Conservation (phyloP, 2,888 invertebrate genomes). For the Lacanobia wlatinum region DNA sequence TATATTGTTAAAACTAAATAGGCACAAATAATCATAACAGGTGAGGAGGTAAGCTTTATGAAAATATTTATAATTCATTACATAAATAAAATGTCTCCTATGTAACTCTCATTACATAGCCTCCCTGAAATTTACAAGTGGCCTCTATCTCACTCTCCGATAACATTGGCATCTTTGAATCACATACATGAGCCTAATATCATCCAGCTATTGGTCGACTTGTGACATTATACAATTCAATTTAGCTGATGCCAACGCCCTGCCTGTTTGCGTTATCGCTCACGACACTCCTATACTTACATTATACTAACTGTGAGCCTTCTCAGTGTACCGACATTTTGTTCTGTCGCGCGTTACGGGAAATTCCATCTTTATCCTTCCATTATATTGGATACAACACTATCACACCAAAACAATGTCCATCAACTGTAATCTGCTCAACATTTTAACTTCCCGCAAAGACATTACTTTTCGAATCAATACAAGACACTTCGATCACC, state of each 20-base stretch:
- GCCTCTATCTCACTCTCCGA: constrained; percentile 72
- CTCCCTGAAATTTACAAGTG: constrained; percentile 80
- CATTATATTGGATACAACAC: constrained; percentile 90
- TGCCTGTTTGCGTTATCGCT: constrained; percentile 72
- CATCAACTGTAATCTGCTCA: constrained; percentile 80
- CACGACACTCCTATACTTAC: constrained; percentile 81
- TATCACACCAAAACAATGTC: constrained; percentile 89
- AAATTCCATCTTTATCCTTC: constrained; percentile 86
- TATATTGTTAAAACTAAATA: constrained; percentile 81
- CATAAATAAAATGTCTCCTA: constrained; percentile 84
- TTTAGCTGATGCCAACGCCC: constrained; percentile 77
- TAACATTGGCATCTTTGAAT: constrained; percentile 76
- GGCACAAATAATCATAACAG: constrained; percentile 84
- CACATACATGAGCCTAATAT: constrained; percentile 81
- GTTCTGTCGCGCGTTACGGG: constrained; percentile 81
- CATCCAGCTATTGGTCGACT: constrained; percentile 74
- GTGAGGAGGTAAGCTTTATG: constrained; percentile 82
- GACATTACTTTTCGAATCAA: constrained; percentile 76
- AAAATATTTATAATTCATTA: constrained; percentile 83
- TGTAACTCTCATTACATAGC: constrained; percentile 78
- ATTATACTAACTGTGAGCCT: constrained; percentile 79
- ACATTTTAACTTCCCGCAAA: constrained; percentile 82
- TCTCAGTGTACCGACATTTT: constrained; percentile 78
- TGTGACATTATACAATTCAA: constrained; percentile 78
- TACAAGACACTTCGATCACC: constrained; percentile 85